Conservation (phyloP, 2,113 vertebrate genomes). For the Pseudonaja textilis region DNA sequence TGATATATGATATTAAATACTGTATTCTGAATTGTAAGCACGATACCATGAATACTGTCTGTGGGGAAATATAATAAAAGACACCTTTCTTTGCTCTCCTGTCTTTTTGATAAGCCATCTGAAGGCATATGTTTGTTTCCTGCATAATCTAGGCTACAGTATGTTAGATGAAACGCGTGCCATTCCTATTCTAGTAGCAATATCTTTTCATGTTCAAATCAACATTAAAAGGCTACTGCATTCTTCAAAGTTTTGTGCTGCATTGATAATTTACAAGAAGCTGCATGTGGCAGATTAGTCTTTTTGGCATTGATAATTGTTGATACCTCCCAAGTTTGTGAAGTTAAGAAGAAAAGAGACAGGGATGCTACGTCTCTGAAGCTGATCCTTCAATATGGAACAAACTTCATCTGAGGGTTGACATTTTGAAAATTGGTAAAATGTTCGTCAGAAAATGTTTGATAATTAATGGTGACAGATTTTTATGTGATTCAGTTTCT, state of each 20-base stretch:
- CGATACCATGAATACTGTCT: background rate
- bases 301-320: background rate
- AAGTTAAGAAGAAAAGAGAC: background rate
- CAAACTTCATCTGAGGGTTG: background rate
- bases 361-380: background rate
- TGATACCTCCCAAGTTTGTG: background rate
- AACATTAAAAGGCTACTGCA: background rate
- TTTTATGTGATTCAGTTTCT: background rate
- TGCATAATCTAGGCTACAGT: background rate
- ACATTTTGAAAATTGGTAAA: background rate
- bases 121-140: background rate
- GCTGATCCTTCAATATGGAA: background rate
- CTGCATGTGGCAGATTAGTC: background rate
- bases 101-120: background rate
- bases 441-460: background rate
- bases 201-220: background rate
- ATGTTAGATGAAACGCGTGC: background rate
- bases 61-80: background rate
- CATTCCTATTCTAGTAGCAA: background rate
- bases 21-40: background rate
- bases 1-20: background rate
- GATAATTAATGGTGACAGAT: background rate
- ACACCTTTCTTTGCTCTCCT: background rate
- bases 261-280: background rate
- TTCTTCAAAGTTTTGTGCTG: background rate